Percentiles rank a stretch among this genome's conserved stretches.
These are phyloP conservation scores for Hypocryptadius cinnamomeus DNA, from an alignment of 2,113 vertebrate species.

Conservation along the genomic window DNA sequence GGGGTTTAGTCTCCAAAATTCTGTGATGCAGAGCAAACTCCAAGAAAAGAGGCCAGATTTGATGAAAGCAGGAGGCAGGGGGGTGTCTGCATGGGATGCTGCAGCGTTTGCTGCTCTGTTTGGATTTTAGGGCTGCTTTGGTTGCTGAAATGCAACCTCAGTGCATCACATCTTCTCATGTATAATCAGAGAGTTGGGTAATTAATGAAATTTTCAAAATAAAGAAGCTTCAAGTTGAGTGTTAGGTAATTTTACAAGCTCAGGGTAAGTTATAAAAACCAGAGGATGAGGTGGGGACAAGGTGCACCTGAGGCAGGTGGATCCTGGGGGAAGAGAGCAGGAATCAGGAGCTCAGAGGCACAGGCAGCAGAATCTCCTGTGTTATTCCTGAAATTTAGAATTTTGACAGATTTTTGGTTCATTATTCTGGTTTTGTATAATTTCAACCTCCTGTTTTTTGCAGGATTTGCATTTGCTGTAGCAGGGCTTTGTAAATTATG, in stretches of 20 bases:
- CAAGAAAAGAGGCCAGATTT: not conserved
- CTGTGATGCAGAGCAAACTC: not conserved
- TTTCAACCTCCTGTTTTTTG: not conserved
- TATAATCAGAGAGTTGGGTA: accelerated
- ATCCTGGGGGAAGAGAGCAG: not conserved
- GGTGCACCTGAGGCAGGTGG: not conserved
- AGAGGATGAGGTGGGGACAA: not conserved
- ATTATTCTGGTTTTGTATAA: not conserved
- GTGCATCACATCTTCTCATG: accelerated
- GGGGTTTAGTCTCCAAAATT: not conserved
- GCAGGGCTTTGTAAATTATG: not conserved
- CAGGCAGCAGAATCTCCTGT: not conserved
- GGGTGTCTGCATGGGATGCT: accelerated
- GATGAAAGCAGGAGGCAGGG: not conserved
- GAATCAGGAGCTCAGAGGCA: not conserved
- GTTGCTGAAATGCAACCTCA: not conserved
- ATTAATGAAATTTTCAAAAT: not conserved
- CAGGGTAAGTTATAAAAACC: accelerated
- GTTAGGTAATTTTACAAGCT: not conserved
- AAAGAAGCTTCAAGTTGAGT: not conserved
- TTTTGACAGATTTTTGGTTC: accelerated
- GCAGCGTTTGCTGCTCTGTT: not conserved
- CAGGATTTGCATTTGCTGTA: not conserved
- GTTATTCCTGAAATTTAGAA: not conserved
- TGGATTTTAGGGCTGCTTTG: not conserved